Percentiles rank a stretch among this genome's conserved stretches.
Evolutionary conservation across 2,797 vertebrate genomes (phyloP).

Genomic region (Chromis chromis): DNA sequence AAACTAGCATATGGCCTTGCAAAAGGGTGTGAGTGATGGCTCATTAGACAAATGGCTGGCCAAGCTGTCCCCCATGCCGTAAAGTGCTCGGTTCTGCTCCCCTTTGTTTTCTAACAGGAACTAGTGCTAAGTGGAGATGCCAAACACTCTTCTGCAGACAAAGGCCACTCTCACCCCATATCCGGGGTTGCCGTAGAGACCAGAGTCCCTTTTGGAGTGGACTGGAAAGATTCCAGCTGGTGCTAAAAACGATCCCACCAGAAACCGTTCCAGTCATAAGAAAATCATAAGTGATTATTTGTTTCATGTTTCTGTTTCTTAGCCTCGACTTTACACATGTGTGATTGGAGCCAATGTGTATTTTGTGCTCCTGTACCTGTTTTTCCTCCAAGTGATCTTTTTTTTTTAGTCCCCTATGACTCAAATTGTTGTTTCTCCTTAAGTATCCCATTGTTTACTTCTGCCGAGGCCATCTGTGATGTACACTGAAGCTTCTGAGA

Average conservation of each 20-base stretch:
- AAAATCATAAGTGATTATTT: slow-evolving; percentile 2
- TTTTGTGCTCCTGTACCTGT: slow-evolving; percentile 41
- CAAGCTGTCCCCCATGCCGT: slow-evolving; percentile 71
- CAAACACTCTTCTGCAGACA: slow-evolving; percentile 77
- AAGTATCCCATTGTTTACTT: slow-evolving; percentile 59
- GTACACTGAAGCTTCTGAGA: slow-evolving; percentile 22
- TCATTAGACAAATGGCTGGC: slow-evolving; percentile 83
- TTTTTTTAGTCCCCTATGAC: slow-evolving; percentile 72
- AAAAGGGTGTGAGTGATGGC: slow-evolving; percentile 75
- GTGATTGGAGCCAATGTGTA: slow-evolving; percentile 12
- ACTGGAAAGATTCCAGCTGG: slow-evolving; percentile 50
- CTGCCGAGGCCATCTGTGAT: slow-evolving; percentile 61
- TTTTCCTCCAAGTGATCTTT: slow-evolving; percentile 43
- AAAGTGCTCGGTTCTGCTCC: slow-evolving; percentile 63
- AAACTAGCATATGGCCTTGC: slow-evolving; percentile 78
- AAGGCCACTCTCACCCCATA: slow-evolving; percentile 75
- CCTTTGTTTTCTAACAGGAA: slow-evolving; percentile 81
- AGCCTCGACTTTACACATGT: slow-evolving; percentile 6
- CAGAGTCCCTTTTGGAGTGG: slow-evolving; percentile 37
- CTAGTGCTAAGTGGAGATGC: slow-evolving; percentile 77
- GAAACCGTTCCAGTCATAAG: slow-evolving; percentile 25
- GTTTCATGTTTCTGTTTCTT: slow-evolving; percentile 12
- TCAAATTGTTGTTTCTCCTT: slow-evolving; percentile 58
- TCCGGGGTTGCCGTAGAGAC: slow-evolving; percentile 75
- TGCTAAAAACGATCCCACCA: slow-evolving; percentile 40